Evolutionary conservation across 1,140 invertebrate genomes (phyloP).

Genomic region (Hetaerina americana): DNA sequence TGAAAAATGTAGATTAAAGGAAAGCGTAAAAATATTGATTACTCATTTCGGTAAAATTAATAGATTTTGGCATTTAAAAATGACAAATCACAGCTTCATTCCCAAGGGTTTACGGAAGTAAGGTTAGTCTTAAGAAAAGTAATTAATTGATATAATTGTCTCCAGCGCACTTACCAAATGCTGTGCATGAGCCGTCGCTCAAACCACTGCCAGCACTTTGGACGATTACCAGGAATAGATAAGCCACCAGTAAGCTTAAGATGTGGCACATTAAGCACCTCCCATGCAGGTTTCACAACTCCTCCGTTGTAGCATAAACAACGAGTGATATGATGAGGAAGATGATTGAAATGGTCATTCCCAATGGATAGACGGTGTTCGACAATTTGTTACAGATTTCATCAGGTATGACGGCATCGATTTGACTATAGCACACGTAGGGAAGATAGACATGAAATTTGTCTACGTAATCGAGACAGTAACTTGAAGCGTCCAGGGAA

Average conservation of each 20-base stretch:
- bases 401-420: neutral
- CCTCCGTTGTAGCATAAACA: constrained; percentile 54
- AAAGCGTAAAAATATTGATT: too few relatives aligned
- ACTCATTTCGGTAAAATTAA: too few relatives aligned
- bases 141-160: too few relatives aligned
- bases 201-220: constrained; percentile 31
- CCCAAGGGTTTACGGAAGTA: too few relatives aligned
- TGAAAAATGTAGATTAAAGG: too few relatives aligned
- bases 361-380: constrained; percentile 23
- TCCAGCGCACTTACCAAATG: constrained; percentile 17
- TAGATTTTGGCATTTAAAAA: too few relatives aligned
- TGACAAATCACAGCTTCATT: too few relatives aligned
- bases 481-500: neutral
- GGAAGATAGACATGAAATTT: neutral
- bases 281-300: constrained; percentile 56
- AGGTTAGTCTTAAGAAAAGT: too few relatives aligned
- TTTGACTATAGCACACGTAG: neutral
- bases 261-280: constrained; percentile 60
- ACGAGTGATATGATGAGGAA: constrained; percentile 55
- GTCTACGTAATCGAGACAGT: neutral
- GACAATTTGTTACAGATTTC: neutral
- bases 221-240: constrained; percentile 38
- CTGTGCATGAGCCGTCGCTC: constrained; percentile 27
- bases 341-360: constrained; percentile 52
- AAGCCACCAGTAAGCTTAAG: constrained; percentile 43